These are phyloP conservation scores for Zygaena filipendulae DNA, from an alignment of 2,888 invertebrate genomes.

Conservation along the genomic window DNA sequence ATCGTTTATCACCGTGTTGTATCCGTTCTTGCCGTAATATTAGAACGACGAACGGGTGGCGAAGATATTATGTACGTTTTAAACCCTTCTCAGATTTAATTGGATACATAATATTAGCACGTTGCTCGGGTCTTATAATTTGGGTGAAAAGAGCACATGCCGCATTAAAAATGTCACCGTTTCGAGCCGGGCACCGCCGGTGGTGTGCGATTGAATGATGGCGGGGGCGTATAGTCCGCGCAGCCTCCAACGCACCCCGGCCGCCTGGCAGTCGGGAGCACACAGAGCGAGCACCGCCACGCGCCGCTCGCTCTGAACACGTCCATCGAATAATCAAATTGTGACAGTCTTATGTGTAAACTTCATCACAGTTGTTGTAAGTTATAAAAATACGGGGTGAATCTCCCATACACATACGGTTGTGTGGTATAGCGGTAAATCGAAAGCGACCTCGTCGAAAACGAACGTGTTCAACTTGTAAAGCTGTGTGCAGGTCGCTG, in stretches of 20 bases:
- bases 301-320: conserved; percentile 30
- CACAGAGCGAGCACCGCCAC: conserved; percentile 45
- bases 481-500: conserved; percentile 21
- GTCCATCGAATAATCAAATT: conserved; percentile 32
- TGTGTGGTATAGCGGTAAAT: neutral
- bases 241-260: conserved; percentile 53
- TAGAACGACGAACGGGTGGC: too few species aligned
- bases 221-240: conserved; percentile 51
- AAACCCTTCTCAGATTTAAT: too few species aligned
- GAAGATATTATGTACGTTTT: too few species aligned
- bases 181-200: conserved; percentile 45
- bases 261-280: conserved; percentile 50
- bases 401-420: too few species aligned
- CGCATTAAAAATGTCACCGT: conserved; percentile 58
- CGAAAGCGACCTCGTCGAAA: conserved; percentile 38
- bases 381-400: too few species aligned
- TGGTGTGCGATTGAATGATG: conserved; percentile 56
- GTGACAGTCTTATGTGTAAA: conserved; percentile 43
- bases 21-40: too few species aligned
- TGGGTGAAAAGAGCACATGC: conserved; percentile 52
- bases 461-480: conserved; percentile 20
- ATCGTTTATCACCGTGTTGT: too few species aligned
- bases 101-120: too few species aligned
- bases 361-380: too few species aligned
- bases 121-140: conserved; percentile 31